Evolutionary conservation across 2,888 invertebrate genomes (phyloP).

Genomic region (Drosophila prolongata): DNA sequence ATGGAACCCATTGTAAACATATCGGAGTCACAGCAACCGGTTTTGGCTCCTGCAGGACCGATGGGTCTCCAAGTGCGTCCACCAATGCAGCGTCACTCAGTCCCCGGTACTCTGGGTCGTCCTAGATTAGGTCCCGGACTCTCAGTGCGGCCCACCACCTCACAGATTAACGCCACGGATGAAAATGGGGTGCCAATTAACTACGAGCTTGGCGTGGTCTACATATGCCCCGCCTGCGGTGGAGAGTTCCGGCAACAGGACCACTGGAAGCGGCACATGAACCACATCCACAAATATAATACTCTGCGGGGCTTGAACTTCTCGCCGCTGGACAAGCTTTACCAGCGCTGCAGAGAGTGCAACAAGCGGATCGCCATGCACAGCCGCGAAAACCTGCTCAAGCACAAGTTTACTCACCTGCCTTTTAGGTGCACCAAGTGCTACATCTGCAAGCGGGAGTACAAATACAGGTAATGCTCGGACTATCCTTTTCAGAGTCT

Average conservation of each 20-base stretch:
- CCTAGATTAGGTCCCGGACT: slow-evolving; percentile 4
- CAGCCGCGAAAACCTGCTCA: slow-evolving; percentile 79
- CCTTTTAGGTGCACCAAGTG: slow-evolving; percentile 81
- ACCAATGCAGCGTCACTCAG: slow-evolving; percentile 43
- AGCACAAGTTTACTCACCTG: slow-evolving; percentile 81
- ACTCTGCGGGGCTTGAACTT: slow-evolving; percentile 80
- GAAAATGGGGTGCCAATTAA: slow-evolving; percentile 69
- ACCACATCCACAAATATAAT: slow-evolving; percentile 74
- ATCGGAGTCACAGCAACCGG: slow-evolving; percentile 38
- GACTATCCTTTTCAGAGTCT: too few species aligned
- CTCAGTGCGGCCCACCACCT: slow-evolving; percentile 54
- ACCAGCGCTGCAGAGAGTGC: slow-evolving; percentile 80
- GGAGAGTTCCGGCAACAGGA: slow-evolving; percentile 76
- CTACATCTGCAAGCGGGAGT: slow-evolving; percentile 77
- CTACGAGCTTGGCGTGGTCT: slow-evolving; percentile 79
- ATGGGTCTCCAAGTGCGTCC: slow-evolving; percentile 35
- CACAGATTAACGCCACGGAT: slow-evolving; percentile 73
- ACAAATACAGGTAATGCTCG: slow-evolving; percentile 66
- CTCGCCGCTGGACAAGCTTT: slow-evolving; percentile 77
- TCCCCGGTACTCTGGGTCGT: slow-evolving; percentile 16
- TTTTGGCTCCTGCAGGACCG: slow-evolving; percentile 46
- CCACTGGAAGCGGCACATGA: slow-evolving; percentile 80
- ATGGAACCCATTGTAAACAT: slow-evolving; percentile 60
- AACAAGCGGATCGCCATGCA: slow-evolving; percentile 82
- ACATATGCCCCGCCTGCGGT: slow-evolving; percentile 81